A percentile compares a stretch with the other conserved stretches of the same genome.
These are phyloP conservation scores for Bugula neritina DNA, from an alignment of 2,888 invertebrate species.

Conservation along the genomic window DNA sequence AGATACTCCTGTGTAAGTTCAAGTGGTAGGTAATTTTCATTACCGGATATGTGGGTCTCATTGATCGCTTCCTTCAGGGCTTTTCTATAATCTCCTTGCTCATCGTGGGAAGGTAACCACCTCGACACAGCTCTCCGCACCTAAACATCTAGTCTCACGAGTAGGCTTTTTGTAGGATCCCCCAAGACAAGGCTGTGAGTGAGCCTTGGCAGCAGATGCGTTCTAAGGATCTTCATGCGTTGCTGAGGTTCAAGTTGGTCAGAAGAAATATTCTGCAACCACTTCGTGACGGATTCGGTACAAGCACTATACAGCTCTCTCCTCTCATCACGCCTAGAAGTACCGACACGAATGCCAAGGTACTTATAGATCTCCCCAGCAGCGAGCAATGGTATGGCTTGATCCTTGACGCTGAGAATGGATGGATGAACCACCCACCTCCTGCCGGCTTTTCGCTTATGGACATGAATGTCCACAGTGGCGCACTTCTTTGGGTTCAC, in stretches of 20 bases:
- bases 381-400: background rate
- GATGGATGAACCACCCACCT: background rate
- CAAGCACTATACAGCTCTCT: background rate
- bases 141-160: background rate
- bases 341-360: background rate
- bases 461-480: background rate
- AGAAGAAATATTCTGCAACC: background rate
- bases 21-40: no score
- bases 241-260: conserved; percentile 10
- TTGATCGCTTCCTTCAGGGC: no score
- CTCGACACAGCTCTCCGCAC: no score
- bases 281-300: background rate
- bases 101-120: no score
- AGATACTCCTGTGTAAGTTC: no score
- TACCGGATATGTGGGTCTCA: no score
- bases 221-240: background rate
- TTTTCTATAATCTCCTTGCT: no score
- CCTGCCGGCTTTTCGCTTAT: background rate
- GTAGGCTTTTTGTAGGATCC: background rate
- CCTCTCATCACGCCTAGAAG: background rate
- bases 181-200: background rate
- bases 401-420: background rate
- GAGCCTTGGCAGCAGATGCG: background rate
- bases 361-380: background rate
- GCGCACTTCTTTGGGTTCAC: background rate